phyloP scores from a whole-genome alignment of 2,113 vertebrate genomes.

The Pangasianodon hypophthalmus region DNA sequence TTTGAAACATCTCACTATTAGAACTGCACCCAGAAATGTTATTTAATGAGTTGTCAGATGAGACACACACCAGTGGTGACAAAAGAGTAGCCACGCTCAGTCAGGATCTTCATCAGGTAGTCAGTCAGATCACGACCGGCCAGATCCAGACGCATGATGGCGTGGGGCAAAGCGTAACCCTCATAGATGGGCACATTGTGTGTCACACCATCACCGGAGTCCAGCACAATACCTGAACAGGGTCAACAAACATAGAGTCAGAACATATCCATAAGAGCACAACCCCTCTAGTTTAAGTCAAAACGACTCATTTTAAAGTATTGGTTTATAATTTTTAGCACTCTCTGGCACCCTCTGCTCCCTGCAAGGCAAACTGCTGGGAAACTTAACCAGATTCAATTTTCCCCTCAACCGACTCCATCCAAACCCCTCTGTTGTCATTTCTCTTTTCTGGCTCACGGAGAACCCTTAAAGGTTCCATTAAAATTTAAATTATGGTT shows the following conservation, averaged over 20 bases:
- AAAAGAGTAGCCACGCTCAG: slow-evolving; percentile 90
- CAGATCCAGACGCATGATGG: slow-evolving; percentile 91
- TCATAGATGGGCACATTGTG: slow-evolving; percentile 94
- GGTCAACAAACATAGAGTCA: not conserved
- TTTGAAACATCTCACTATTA: not conserved
- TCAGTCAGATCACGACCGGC: slow-evolving; percentile 89
- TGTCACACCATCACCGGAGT: slow-evolving; percentile 88
- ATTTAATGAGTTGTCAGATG: not conserved
- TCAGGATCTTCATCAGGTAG: slow-evolving; percentile 94
- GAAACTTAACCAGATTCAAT: not conserved
- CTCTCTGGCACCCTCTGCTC: not conserved
- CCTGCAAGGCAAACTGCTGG: not conserved
- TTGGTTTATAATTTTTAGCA: not conserved
- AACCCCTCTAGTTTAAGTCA: not conserved
- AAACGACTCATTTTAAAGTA: not conserved
- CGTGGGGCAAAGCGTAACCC: slow-evolving; percentile 88
- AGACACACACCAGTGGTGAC: slow-evolving; percentile 83
- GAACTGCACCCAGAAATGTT: not conserved
- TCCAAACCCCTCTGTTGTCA: not conserved
- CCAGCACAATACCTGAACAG: slow-evolving; percentile 87
- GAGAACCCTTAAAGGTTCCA: not conserved
- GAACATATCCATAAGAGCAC: not conserved
- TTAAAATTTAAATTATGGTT: not conserved
- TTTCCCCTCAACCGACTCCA: not conserved
- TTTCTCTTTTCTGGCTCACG: not conserved